Conservation (phyloP, 35 echinoderm and acorn worm genomes). For the Heliocidaris erythrogramma region DNA sequence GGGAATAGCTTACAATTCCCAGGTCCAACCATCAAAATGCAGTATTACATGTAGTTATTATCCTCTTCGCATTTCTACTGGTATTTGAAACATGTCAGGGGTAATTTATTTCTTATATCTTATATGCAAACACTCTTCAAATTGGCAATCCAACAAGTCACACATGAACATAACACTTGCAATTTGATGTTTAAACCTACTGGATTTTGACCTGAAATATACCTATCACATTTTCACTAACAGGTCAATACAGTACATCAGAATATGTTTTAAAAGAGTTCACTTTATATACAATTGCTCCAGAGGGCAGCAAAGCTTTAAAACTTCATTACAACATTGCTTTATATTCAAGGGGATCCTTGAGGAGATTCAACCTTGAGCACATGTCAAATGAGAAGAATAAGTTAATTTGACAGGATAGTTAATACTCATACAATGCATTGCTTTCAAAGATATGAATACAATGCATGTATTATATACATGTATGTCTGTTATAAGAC, state of each 20-base stretch:
- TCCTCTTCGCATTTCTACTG: neutral
- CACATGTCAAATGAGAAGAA: neutral
- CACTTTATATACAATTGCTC: too few relatives aligned
- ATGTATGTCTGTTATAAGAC: too few relatives aligned
- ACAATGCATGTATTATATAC: too few relatives aligned
- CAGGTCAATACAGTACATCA: too few relatives aligned
- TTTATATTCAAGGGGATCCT: neutral
- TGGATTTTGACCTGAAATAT: neutral
- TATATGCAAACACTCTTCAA: neutral
- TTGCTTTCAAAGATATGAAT: too few relatives aligned
- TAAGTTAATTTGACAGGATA: too few relatives aligned
- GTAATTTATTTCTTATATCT: neutral
- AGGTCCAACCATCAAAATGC: too few relatives aligned
- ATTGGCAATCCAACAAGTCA: neutral
- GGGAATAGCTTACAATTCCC: too few relatives aligned
- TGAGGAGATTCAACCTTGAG: neutral
- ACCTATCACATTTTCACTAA: neutral
- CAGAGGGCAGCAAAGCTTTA: too few relatives aligned
- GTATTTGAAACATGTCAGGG: neutral
- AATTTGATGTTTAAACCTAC: too few relatives aligned
- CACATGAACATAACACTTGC: neutral
- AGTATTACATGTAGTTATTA: neutral
- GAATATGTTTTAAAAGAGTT: too few relatives aligned
- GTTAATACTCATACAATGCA: too few relatives aligned
- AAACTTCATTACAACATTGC: neutral